These are phyloP conservation scores for Thunnus thynnus DNA, from an alignment of 2,113 vertebrate species.

Conservation along the genomic window DNA sequence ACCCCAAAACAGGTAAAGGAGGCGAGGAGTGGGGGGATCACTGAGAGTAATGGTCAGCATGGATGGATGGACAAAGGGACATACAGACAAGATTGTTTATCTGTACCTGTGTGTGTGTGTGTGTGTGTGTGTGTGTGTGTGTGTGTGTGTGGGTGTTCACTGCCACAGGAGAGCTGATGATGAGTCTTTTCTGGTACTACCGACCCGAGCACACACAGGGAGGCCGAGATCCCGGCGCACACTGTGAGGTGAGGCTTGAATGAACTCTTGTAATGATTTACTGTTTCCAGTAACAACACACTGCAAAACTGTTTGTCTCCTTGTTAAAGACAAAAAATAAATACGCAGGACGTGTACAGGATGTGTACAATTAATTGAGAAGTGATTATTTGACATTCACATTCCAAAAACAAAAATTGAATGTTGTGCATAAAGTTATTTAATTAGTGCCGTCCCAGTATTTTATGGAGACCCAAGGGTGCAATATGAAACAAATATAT, in stretches of 20 bases:
- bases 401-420: not conserved
- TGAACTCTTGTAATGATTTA: not conserved
- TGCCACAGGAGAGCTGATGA: conserved; percentile 96
- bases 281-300: not conserved
- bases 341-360: no score
- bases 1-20: conserved; percentile 93
- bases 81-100: conserved; percentile 38
- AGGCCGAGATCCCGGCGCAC: conserved; percentile 95
- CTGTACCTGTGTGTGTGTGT: not conserved
- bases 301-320: not conserved
- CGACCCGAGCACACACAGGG: conserved; percentile 98
- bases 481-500: not conserved
- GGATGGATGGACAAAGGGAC: conserved; percentile 11
- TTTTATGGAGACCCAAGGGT: not conserved
- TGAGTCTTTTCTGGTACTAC: conserved; percentile 99
- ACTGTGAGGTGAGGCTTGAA: conserved; percentile 91
- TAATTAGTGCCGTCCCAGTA: not conserved
- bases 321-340: not conserved
- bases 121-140: conserved; percentile 34
- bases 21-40: not conserved
- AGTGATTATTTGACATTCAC: conserved; percentile 3
- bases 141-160: conserved; percentile 34
- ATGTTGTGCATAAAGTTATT: not conserved
- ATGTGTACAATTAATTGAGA: not conserved
- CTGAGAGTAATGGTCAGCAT: not conserved